These are phyloP conservation scores for Macrostomum cliftonense DNA, from an alignment of 2,888 invertebrate genomes.

Conservation along the genomic window DNA sequence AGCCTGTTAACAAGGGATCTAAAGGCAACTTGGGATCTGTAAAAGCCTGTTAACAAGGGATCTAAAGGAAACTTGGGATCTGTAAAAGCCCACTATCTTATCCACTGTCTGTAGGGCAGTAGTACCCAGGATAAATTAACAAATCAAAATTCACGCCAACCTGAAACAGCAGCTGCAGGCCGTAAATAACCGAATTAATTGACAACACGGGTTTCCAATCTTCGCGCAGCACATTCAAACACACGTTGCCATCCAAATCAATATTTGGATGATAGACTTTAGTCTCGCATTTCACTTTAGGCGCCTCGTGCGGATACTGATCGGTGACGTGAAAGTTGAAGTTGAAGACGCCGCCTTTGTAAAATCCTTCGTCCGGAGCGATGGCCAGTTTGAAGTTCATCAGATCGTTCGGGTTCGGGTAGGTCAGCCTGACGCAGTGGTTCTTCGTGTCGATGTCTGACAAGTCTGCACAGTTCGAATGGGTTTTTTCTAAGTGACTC, in stretches of 20 bases:
- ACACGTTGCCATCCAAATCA: constrained; percentile 87
- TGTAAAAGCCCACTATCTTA: background rate
- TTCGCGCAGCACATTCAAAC: constrained; percentile 46
- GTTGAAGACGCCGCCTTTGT: constrained; percentile 73
- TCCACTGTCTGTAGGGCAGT: background rate
- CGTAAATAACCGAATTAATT: constrained; percentile 89
- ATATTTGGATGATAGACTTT: constrained; percentile 95
- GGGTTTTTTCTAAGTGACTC: too few relatives aligned
- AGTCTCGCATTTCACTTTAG: constrained; percentile 93
- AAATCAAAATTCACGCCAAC: too few relatives aligned
- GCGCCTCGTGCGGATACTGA: constrained; percentile 91
- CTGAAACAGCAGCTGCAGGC: constrained; percentile 81
- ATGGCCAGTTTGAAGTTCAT: constrained; percentile 84
- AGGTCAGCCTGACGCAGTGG: too few relatives aligned
- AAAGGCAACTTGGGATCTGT: too few relatives aligned
- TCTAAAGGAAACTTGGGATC: constrained; percentile 4
- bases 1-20: too few relatives aligned
- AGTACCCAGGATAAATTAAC: too few relatives aligned
- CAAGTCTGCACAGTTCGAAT: too few relatives aligned
- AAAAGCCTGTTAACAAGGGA: too few relatives aligned
- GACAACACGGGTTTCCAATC: constrained; percentile 98
- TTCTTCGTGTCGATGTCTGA: too few relatives aligned
- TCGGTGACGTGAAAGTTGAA: constrained; percentile 95
- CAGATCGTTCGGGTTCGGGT: constrained; percentile 78
- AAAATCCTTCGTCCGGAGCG: constrained; percentile 81